These are phyloP conservation scores for Hemibates koningsi DNA, from an alignment of 2,113 vertebrate species.

Conservation along the genomic window DNA sequence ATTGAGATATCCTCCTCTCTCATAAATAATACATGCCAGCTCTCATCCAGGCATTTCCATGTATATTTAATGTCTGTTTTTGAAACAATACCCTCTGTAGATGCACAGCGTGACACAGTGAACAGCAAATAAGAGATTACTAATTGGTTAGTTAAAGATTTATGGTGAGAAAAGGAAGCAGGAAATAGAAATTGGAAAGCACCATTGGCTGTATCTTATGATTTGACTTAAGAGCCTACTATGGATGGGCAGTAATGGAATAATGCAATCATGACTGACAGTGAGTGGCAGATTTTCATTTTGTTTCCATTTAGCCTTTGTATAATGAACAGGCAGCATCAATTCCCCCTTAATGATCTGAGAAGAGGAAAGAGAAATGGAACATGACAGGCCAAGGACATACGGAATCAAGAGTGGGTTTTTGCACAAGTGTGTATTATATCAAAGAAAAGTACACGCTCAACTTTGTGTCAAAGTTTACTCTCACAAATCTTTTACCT, in stretches of 20 bases:
- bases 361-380: slow-evolving; percentile 40
- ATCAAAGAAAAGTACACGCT: slow-evolving; percentile 1
- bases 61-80: slow-evolving; percentile 62
- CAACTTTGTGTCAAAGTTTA: slow-evolving; percentile 18
- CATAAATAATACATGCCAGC: slow-evolving; percentile 54
- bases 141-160: slow-evolving; percentile 64
- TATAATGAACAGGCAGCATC: slow-evolving; percentile 65
- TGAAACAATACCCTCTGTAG: slow-evolving; percentile 53
- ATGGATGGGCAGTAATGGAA: slow-evolving; percentile 46
- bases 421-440: neutral
- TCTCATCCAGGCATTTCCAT: slow-evolving; percentile 43
- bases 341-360: slow-evolving; percentile 54
- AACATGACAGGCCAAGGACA: slow-evolving; percentile 67
- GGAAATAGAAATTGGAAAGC: slow-evolving; percentile 44
- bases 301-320: slow-evolving; percentile 54
- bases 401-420: slow-evolving; percentile 8
- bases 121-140: slow-evolving; percentile 53
- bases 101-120: slow-evolving; percentile 18
- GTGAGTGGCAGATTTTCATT: slow-evolving; percentile 65
- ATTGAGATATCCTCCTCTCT: slow-evolving; percentile 16
- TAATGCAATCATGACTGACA: slow-evolving; percentile 60
- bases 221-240: slow-evolving; percentile 45
- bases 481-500: neutral
- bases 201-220: slow-evolving; percentile 14
- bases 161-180: slow-evolving; percentile 54